These are phyloP conservation scores for Diglossa cyanea DNA, from an alignment of 2,797 vertebrate genomes.

Conservation along the genomic window DNA sequence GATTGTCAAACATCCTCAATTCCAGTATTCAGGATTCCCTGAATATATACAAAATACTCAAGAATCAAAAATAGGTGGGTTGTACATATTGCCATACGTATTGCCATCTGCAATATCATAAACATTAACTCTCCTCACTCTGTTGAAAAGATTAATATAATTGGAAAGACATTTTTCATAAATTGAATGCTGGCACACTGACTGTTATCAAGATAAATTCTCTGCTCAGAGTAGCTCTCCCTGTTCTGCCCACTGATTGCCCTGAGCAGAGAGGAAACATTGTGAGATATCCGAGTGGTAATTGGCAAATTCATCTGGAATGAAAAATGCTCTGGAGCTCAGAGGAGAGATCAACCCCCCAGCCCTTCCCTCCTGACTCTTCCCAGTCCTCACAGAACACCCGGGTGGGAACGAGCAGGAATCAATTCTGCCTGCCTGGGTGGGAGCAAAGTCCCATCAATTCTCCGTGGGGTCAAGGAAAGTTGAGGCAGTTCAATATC, in stretches of 20 bases:
- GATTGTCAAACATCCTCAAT: background rate
- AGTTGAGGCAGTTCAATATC: background rate
- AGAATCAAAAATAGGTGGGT: background rate
- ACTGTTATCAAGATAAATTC: conserved; percentile 5
- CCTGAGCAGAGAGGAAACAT: background rate
- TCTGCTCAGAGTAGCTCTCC: background rate
- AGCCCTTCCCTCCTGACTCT: background rate
- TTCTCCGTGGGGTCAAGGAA: background rate
- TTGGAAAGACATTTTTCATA: conserved; percentile 33
- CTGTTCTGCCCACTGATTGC: background rate
- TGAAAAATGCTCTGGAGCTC: background rate
- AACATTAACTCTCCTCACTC: background rate
- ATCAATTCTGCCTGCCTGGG: background rate
- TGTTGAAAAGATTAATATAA: conserved; percentile 7
- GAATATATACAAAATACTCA: background rate
- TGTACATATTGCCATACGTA: fast-evolving
- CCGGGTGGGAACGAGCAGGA: background rate
- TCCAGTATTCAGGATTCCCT: background rate
- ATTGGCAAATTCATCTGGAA: conserved; percentile 3
- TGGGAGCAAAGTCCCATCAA: background rate
- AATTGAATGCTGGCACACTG: background rate
- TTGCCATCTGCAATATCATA: background rate
- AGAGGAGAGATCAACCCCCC: background rate
- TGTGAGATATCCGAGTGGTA: background rate
- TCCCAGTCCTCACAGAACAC: background rate